Evolutionary conservation across 2,113 vertebrate genomes (phyloP).

Genomic region (Hydrochoerus hydrochaeris): DNA sequence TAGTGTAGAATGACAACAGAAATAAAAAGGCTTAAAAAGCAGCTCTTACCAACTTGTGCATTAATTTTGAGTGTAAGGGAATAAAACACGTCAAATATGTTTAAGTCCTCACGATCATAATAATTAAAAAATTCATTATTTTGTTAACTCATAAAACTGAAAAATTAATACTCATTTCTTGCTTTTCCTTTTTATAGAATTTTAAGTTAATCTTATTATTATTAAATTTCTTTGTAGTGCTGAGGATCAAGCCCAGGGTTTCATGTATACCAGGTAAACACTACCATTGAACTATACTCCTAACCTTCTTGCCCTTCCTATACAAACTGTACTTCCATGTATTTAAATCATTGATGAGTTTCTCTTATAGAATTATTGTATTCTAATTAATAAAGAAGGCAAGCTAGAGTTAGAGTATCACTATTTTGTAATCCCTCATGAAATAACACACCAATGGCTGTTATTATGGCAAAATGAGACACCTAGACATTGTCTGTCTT

Average conservation of each 20-base stretch:
- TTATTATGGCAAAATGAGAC: conserved; percentile 41
- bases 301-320: not conserved
- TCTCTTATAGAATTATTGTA: conserved; percentile 42
- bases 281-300: not conserved
- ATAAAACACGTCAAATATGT: conserved; percentile 55
- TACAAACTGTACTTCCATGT: conserved; percentile 28
- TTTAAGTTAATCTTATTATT: not conserved
- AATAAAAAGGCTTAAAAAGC: conserved; percentile 47
- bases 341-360: conserved; percentile 50
- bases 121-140: conserved; percentile 53
- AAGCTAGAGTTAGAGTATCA: not conserved
- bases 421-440: conserved; percentile 1
- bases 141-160: conserved; percentile 60
- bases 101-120: conserved; percentile 51
- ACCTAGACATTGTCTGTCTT: conserved; percentile 28
- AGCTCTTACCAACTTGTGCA: conserved; percentile 31
- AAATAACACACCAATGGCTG: conserved; percentile 8
- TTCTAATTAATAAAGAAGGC: conserved; percentile 32
- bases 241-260: not conserved
- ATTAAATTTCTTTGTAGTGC: not conserved
- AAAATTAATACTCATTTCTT: not conserved
- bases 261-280: not conserved
- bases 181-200: not conserved
- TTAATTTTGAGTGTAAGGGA: conserved; percentile 59
- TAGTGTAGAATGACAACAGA: conserved; percentile 41